Base-by-base conservation (phyloP, 2,797 vertebrate species). In the Gephyroberyx darwinii region DNA sequence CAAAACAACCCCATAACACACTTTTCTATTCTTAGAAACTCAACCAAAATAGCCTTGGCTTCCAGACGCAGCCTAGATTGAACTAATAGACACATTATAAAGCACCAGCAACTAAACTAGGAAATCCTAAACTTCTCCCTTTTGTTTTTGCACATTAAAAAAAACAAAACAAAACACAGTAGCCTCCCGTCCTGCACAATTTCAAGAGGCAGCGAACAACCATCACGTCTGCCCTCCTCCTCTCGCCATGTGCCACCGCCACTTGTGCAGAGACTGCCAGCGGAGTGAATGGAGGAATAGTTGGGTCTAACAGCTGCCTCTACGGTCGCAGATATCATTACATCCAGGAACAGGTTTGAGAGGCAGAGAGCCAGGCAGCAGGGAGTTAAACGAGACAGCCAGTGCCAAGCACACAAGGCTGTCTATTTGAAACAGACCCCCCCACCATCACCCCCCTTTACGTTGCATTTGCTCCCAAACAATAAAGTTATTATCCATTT, bases 171-270 rank as follows among this genome's bases (percentile, higher is more conserved):
- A 33, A 60, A 58, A 0, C 8, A 37, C 31, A 19, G 31, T 39
- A 9, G 19, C 55, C 17, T 19, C 47, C 69, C 70, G 31, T 54
- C 51, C 52, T 22, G n/a, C 31, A 14, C n/a, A 55, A 51, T 47
- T 35, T 54, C 5, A 80, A 53, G 20, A 39, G 30, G 62, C 16
- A 55, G 43, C 39, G 55, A 65, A 58, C 65, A 26, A 20, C 8
- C 10, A 13, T 13, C 3, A 14, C 22, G 14, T 14, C 8, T 48
- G 52, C 13, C 9, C 20, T 48, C 31, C 47, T 17, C 39, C 0
- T 61, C 65, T 45, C 53, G 16, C 63, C 83, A 75, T 68, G 85
- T 88, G 84, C 84, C 85, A 81, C 75, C 31, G 47, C 58, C 84
- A 86, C 80, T 72, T 83, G 85, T 83, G 79, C 76, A 68, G 5